These are phyloP conservation scores for Neuroscelio doddi DNA, from an alignment of 2,888 invertebrate genomes.

Conservation along the genomic window DNA sequence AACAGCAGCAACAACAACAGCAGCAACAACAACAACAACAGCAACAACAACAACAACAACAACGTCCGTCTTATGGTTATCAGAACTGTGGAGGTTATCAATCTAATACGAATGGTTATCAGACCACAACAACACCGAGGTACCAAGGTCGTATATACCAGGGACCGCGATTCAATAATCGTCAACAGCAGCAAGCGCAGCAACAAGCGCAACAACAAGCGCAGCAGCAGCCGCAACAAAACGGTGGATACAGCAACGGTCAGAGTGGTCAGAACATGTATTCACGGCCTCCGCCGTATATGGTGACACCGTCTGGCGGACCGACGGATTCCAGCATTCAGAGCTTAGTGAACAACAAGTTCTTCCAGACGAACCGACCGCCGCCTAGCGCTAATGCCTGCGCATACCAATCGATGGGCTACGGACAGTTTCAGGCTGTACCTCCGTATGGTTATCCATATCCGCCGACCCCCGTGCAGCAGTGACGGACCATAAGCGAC, in stretches of 20 bases:
- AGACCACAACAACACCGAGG: constrained; percentile 55
- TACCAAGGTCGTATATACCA: constrained; percentile 55
- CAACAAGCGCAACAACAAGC: constrained; percentile 73
- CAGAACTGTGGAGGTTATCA: constrained; percentile 70
- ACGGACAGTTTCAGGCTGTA: constrained; percentile 81
- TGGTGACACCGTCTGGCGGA: constrained; percentile 70
- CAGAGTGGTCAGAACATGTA: constrained; percentile 67
- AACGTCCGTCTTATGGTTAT: constrained; percentile 68
- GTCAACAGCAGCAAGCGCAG: constrained; percentile 55
- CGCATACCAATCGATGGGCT: constrained; percentile 78
- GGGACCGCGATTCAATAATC: constrained; percentile 46
- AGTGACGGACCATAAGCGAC: constrained; percentile 74
- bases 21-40: constrained; percentile 68
- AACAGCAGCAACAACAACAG: constrained; percentile 73
- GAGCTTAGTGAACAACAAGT: constrained; percentile 78
- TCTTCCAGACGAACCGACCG: constrained; percentile 80
- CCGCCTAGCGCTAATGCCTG: constrained; percentile 75
- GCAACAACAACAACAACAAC: constrained; percentile 73
- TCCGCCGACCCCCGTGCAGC: constrained; percentile 82
- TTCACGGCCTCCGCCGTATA: constrained; percentile 73
- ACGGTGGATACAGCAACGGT: constrained; percentile 49
- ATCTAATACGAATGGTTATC: constrained; percentile 57
- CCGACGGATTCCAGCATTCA: constrained; percentile 73
- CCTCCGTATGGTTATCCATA: constrained; percentile 78
- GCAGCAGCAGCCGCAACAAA: constrained; percentile 72